Evolutionary conservation across 1,140 invertebrate species (phyloP).

Genomic region (Plectrocnemia conspersa): DNA sequence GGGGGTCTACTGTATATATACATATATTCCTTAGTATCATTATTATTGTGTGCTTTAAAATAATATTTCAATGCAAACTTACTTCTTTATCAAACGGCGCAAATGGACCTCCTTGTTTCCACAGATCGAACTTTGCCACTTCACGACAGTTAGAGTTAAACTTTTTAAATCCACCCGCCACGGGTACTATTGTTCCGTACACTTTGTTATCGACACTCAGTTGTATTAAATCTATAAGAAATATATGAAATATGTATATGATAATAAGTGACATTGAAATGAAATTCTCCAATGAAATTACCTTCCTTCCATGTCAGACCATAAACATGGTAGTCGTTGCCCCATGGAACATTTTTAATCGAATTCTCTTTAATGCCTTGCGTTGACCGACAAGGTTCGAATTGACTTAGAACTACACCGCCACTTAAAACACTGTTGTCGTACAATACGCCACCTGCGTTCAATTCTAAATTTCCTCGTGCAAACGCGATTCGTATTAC

Average conservation of each 20-base stretch:
- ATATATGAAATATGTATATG: background rate
- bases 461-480: slow-evolving; percentile 40
- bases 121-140: too few relatives aligned
- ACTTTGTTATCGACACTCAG: slow-evolving; percentile 10
- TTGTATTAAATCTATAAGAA: slow-evolving; percentile 13
- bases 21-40: background rate
- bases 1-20: too few relatives aligned
- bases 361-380: background rate
- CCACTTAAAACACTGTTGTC: slow-evolving; percentile 10
- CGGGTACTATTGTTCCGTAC: slow-evolving; percentile 12
- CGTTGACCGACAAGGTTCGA: slow-evolving; percentile 16
- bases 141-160: slow-evolving; percentile 33
- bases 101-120: slow-evolving; percentile 40
- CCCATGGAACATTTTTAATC: background rate
- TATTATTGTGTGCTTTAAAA: background rate
- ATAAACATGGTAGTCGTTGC: slow-evolving; percentile 17
- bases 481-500: slow-evolving; percentile 50
- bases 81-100: slow-evolving; percentile 73
- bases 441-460: background rate
- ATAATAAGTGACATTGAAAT: background rate
- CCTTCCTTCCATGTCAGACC: slow-evolving; percentile 18
- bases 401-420: slow-evolving; percentile 13
- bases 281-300: background rate
- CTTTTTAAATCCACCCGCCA: slow-evolving; percentile 8
- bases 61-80: slow-evolving; percentile 14